Percentiles rank a stretch among this genome's conserved stretches.
These are phyloP conservation scores for Agraylea sexmaculata DNA, from an alignment of 1,140 invertebrate genomes.

Conservation along the genomic window DNA sequence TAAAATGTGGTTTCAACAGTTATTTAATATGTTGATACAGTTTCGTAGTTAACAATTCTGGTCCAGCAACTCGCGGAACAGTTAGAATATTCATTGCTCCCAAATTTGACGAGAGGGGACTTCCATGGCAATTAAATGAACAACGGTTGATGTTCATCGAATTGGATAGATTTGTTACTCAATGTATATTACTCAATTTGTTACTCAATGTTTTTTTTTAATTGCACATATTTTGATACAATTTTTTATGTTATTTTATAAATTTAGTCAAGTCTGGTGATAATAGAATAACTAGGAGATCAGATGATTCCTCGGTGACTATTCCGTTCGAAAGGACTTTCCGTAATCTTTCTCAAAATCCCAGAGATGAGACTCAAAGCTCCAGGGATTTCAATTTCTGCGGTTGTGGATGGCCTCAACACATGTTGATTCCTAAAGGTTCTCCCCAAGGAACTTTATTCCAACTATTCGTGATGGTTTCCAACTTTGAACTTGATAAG, in stretches of 20 bases:
- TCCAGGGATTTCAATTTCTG: conserved; percentile 58
- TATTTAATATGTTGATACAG: conserved; percentile 30
- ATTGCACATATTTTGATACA: not conserved
- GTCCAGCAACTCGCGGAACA: conserved; percentile 44
- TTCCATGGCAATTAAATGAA: conserved; percentile 49
- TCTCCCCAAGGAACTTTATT: conserved; percentile 52
- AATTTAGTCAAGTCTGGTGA: conserved; percentile 49
- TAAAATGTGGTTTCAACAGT: not conserved
- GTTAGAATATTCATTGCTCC: conserved; percentile 66
- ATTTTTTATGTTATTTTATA: conserved; percentile 3
- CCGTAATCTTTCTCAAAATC: conserved; percentile 48
- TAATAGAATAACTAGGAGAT: conserved; percentile 50
- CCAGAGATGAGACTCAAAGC: conserved; percentile 31
- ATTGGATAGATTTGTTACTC: conserved; percentile 60
- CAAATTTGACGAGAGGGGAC: conserved; percentile 58
- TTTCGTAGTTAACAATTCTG: conserved; percentile 48
- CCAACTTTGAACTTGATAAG: conserved; percentile 58
- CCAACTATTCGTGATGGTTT: conserved; percentile 73
- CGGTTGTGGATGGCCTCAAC: conserved; percentile 79
- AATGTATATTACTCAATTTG: conserved; percentile 35
- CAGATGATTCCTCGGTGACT: conserved; percentile 55
- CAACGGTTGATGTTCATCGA: conserved; percentile 65
- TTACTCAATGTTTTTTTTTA: conserved; percentile 4
- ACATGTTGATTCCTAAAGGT: conserved; percentile 71
- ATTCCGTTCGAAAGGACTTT: conserved; percentile 63